These are phyloP conservation scores for Stichopus horrens DNA, from an alignment of 53 echinoderm and acorn worm species.

Conservation along the genomic window DNA sequence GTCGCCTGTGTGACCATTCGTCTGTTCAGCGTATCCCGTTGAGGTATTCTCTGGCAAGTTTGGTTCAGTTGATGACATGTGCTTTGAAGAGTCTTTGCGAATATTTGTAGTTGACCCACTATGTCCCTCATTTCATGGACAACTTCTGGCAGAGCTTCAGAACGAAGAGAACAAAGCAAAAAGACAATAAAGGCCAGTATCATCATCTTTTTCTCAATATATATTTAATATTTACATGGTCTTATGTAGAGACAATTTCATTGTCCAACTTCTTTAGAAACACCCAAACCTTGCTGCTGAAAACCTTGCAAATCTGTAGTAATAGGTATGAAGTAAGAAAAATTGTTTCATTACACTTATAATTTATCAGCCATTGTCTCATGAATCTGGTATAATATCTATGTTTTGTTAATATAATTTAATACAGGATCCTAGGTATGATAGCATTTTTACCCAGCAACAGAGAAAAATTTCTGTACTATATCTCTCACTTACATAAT, in stretches of 20 bases:
- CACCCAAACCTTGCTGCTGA: background rate
- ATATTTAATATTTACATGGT: background rate
- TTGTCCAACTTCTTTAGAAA: background rate
- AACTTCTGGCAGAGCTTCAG: slow-evolving; percentile 35
- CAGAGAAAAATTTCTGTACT: too few species aligned
- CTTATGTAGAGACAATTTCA: background rate
- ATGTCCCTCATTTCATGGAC: slow-evolving; percentile 42
- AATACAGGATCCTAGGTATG: too few species aligned
- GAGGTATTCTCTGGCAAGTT: slow-evolving; percentile 39
- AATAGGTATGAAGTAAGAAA: too few species aligned
- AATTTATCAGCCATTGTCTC: too few species aligned
- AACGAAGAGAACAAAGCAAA: background rate
- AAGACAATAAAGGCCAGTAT: background rate
- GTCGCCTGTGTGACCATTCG: slow-evolving; percentile 23
- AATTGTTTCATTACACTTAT: too few species aligned
- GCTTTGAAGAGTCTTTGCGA: slow-evolving; percentile 29
- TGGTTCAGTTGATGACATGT: slow-evolving; percentile 39
- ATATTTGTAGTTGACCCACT: slow-evolving; percentile 29
- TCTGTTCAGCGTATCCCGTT: slow-evolving; percentile 17
- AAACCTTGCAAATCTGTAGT: too few species aligned
- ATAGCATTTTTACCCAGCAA: too few species aligned
- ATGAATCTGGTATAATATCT: too few species aligned
- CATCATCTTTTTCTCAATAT: background rate
- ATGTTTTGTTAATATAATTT: too few species aligned
- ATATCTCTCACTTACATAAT: too few species aligned